Conservation (phyloP, 2,888 invertebrate species). For the Dastarcus helophoroides region DNA sequence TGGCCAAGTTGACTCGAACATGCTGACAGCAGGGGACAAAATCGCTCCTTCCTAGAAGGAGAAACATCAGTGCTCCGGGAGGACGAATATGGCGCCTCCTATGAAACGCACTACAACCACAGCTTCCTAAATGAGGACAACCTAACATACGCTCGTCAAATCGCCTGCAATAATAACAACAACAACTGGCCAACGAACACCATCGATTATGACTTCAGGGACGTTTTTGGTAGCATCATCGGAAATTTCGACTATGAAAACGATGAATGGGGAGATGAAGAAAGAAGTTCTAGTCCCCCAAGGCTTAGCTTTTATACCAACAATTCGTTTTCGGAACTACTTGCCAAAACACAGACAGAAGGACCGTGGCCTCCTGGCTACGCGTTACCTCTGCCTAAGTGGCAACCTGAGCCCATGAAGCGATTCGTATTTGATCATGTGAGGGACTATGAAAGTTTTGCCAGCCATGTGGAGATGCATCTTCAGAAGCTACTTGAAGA, state of each 20-base stretch:
- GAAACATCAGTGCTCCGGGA: constrained; percentile 4
- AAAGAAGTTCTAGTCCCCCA: no score
- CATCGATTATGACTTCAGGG: no score
- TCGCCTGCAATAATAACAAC: constrained; percentile 4
- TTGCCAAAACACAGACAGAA: constrained; percentile 35
- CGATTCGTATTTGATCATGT: constrained; percentile 41
- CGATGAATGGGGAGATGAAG: no score
- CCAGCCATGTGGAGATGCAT: constrained; percentile 64
- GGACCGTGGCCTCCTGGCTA: constrained; percentile 56
- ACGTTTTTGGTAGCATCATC: no score
- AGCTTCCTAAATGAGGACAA: neutral
- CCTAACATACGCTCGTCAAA: no score
- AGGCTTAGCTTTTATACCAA: constrained; percentile 16
- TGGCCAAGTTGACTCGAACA: constrained; percentile 96
- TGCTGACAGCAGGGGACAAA: constrained; percentile 41
- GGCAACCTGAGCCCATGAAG: constrained; percentile 43
- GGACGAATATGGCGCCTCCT: constrained; percentile 2
- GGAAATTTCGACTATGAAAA: no score
- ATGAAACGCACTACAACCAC: constrained; percentile 4
- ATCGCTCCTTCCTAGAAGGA: constrained; percentile 31
- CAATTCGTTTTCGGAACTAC: constrained; percentile 19
- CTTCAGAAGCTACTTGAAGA: constrained; percentile 70
- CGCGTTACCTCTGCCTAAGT: constrained; percentile 67
- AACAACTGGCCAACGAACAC: no score
- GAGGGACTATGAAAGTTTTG: constrained; percentile 67